Conservation (phyloP, 2,797 vertebrate species). For the Hemibagrus guttatus region DNA sequence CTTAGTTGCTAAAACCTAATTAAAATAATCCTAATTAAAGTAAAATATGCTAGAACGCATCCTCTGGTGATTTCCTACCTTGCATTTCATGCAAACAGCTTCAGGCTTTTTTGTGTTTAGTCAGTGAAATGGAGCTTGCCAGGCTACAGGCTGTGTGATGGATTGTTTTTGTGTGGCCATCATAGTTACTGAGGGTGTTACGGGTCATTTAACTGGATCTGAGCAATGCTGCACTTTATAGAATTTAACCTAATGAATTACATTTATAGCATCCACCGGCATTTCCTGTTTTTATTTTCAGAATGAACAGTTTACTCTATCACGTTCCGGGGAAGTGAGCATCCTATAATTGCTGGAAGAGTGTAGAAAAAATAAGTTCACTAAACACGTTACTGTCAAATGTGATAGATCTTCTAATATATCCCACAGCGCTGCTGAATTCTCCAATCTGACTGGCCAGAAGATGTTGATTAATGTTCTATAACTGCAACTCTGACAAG, state of each 20-base stretch:
- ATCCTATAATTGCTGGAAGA: not conserved
- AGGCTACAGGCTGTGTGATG: not conserved
- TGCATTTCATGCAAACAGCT: not conserved
- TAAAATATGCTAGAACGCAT: not conserved
- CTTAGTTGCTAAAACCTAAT: too few species aligned
- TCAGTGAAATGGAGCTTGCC: not conserved
- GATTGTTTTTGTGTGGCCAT: not conserved
- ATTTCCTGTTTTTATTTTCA: not conserved
- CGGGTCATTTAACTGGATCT: too few species aligned
- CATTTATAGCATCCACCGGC: not conserved
- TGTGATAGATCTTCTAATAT: not conserved
- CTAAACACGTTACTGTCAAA: not conserved
- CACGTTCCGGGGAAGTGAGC: not conserved
- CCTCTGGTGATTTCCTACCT: too few species aligned
- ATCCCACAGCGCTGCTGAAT: not conserved
- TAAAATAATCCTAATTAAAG: not conserved
- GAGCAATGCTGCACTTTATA: not conserved
- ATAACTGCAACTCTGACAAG: not conserved
- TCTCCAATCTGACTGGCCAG: not conserved
- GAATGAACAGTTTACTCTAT: not conserved
- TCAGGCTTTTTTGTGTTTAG: not conserved
- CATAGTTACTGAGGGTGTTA: not conserved
- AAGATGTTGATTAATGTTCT: not conserved
- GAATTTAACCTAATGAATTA: not conserved
- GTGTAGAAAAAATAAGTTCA: not conserved